Evolutionary conservation across 92 coral and sea anemone genomes (phyloP).

Genomic region (Zoanthus sansibaricus): DNA sequence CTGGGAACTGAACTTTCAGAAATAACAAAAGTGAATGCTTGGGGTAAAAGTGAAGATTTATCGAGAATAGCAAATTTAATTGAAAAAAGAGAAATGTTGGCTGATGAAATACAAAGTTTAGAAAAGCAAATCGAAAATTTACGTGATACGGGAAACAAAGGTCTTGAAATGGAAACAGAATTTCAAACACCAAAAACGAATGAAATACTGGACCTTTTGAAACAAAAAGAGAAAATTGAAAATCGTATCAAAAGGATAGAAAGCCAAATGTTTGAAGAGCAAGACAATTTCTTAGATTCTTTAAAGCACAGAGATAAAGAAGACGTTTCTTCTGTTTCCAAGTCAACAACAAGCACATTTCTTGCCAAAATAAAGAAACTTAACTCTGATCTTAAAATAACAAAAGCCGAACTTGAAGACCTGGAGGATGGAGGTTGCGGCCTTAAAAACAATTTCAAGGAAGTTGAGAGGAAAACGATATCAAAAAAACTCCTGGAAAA

Average conservation of each 20-base stretch:
- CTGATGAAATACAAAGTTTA: conserved; percentile 39
- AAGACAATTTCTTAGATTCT: conserved; percentile 63
- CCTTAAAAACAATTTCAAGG: conserved; percentile 29
- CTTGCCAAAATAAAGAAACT: conserved; percentile 40
- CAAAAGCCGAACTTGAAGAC: conserved; percentile 44
- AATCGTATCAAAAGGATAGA: conserved; percentile 29
- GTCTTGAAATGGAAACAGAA: not conserved
- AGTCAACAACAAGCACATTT: conserved; percentile 40
- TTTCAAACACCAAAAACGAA: conserved; percentile 36
- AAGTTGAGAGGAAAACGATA: conserved; percentile 48
- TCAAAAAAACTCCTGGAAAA: conserved; percentile 60
- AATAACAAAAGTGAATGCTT: not conserved
- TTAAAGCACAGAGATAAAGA: conserved; percentile 63
- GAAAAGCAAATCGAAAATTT: conserved; percentile 41
- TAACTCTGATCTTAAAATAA: conserved; percentile 27
- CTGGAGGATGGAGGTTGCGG: conserved; percentile 35
- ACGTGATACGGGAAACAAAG: not conserved
- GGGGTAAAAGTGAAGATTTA: not conserved
- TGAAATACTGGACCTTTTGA: conserved; percentile 36
- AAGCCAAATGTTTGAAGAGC: conserved; percentile 59
- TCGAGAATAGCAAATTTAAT: conserved; percentile 11
- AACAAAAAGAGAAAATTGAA: conserved; percentile 43
- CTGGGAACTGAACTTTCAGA: conserved; percentile 9
- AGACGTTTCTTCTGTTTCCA: conserved; percentile 20
- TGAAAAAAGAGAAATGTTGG: not conserved